phyloP scores from a whole-genome alignment of 1,140 invertebrate species.

The Subanguina moxae region DNA sequence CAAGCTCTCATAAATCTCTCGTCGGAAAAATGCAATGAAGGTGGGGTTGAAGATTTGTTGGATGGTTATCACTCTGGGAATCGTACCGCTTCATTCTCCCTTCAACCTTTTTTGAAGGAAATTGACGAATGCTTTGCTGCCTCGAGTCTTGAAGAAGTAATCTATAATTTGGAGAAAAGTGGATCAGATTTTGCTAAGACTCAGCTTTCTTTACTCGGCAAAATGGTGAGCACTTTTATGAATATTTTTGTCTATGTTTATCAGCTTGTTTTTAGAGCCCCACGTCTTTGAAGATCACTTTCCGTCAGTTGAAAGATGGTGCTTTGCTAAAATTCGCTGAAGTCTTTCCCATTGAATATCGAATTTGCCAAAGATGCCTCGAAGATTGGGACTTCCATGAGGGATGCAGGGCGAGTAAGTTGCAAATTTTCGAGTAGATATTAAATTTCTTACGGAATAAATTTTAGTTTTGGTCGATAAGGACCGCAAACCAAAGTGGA shows the following conservation, averaged over 20 bases:
- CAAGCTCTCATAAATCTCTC: neutral
- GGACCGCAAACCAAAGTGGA: conserved; percentile 86
- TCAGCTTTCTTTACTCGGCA: conserved; percentile 69
- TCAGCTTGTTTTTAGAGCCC: conserved; percentile 73
- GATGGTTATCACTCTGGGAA: neutral
- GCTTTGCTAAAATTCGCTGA: conserved; percentile 72
- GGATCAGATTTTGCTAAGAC: conserved; percentile 75
- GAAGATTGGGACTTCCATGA: conserved; percentile 79
- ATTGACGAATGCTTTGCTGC: conserved; percentile 76
- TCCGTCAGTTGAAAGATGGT: conserved; percentile 73
- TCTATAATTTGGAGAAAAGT: conserved; percentile 72
- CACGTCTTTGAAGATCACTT: conserved; percentile 82
- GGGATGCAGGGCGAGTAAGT: conserved; percentile 78
- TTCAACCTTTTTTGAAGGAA: conserved; percentile 71
- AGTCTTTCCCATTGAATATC: conserved; percentile 82
- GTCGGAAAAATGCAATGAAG: neutral
- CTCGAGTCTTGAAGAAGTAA: conserved; percentile 75
- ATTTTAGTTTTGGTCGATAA: conserved; percentile 78
- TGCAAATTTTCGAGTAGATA: neutral
- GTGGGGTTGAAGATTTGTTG: neutral
- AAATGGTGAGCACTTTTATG: conserved; percentile 65
- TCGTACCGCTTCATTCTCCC: conserved; percentile 67
- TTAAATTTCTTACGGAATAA: neutral
- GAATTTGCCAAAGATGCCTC: conserved; percentile 70
- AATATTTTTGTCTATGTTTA: neutral